Base-by-base conservation (phyloP, 2,113 vertebrate genomes). In the Passer domesticus region DNA sequence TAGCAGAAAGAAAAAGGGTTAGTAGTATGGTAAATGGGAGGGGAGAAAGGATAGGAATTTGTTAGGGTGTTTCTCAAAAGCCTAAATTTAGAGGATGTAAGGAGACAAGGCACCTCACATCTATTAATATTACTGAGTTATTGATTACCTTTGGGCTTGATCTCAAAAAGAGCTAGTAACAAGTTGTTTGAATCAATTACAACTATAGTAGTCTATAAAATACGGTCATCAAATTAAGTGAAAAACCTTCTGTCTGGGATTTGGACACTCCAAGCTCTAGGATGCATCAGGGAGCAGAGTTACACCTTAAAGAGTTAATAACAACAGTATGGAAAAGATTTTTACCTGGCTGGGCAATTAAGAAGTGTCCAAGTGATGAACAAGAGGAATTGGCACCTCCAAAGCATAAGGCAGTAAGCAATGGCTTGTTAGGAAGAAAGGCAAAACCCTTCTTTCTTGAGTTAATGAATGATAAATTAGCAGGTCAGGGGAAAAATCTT, bases 391-490 rank as follows among this genome's bases (percentile, higher is more conserved):
- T 55, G 49, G 30, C 39, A 63, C 33, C 24, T 92, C 15, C 21
- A 81, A 80, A 92, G 59, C n/a, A 15, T 8, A 80, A 69, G 59
- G 49, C 41, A 92, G 41, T 52, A 92, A 73, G 39, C 16, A 83
- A 77, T 22, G 3, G 14, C 23, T 85, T 83, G 31, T 44, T 70
- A 41, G 23, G 37, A 93, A 80, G 18, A 93, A 86, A 59, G n/a
- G 64, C 35, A 66, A 89, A 43, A 0, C 10, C 23, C 13, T 66
- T 73, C 33, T 62, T 90, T 27, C 39, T 47, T 43, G 11, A 83
- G 44, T 62, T 86, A 86, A 86, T 49, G 47, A 88, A 80, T 77
- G 47, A 92, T 46, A 92, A 92, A 83, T 92, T 88, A 83, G 56
- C 13, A 58, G 59, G 63, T 18, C 2, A 2, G 25, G 18, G 15